Evolutionary conservation across 2,888 invertebrate genomes (phyloP).

Genomic region (Trichacis sp.): DNA sequence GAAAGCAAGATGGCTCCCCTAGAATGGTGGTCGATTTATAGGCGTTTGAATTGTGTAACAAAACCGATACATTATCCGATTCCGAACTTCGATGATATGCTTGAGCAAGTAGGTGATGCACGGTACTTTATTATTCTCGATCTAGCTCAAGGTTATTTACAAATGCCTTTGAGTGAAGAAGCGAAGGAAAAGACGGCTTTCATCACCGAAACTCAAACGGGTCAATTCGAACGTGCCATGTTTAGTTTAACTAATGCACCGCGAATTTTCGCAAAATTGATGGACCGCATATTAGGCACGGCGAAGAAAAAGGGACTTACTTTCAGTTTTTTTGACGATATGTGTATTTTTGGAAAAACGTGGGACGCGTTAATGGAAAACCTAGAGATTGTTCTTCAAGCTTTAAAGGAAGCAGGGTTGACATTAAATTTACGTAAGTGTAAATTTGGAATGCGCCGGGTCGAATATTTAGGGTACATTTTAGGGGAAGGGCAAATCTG

Average conservation of each 20-base stretch:
- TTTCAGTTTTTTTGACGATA: conserved; percentile 26
- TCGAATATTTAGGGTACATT: not conserved
- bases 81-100: conserved; percentile 33
- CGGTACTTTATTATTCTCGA: conserved; percentile 27
- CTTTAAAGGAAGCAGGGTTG: too few relatives aligned
- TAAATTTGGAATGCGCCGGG: conserved; percentile 6
- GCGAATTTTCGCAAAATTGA: conserved; percentile 27
- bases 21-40: conserved; percentile 33
- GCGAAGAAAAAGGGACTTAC: conserved; percentile 3
- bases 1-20: conserved; percentile 32
- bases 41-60: conserved; percentile 28
- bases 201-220: conserved; percentile 52
- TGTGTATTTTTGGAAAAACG: conserved; percentile 45
- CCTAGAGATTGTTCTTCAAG: too few relatives aligned
- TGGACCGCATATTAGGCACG: conserved; percentile 6
- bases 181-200: conserved; percentile 29
- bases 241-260: conserved; percentile 49
- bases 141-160: conserved; percentile 21
- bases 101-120: conserved; percentile 28
- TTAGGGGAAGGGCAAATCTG: not conserved
- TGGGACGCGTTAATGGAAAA: conserved; percentile 41
- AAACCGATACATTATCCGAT: conserved; percentile 22
- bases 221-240: conserved; percentile 48
- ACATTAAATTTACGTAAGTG: too few relatives aligned
- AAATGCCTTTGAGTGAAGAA: conserved; percentile 11